phyloP scores from a whole-genome alignment of 2,113 vertebrate species.

The Hiodon tergisus region DNA sequence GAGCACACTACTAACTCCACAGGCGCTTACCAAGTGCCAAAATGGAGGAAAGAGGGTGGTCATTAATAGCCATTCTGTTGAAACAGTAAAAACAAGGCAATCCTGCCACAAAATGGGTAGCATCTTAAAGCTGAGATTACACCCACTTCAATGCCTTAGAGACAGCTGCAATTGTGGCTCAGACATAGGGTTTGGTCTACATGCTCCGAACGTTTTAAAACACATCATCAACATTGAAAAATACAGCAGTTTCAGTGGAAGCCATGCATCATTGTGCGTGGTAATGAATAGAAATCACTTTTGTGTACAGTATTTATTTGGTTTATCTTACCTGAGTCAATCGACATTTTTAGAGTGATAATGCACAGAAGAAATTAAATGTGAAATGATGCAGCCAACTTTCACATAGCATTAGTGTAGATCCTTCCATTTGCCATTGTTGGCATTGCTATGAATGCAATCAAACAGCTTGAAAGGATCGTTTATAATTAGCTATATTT shows the following conservation, averaged over 20 bases:
- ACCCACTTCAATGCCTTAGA: constrained; percentile 72
- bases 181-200: constrained; percentile 43
- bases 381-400: too few species aligned
- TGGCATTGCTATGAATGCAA: not conserved
- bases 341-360: not conserved
- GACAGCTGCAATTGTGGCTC: constrained; percentile 46
- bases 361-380: not conserved
- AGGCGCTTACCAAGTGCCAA: constrained; percentile 30
- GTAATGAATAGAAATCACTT: not conserved
- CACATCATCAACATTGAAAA: constrained; percentile 36
- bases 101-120: constrained; percentile 84
- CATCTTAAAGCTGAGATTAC: constrained; percentile 93
- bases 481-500: not conserved
- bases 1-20: constrained; percentile 71
- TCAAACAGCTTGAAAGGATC: not conserved
- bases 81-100: constrained; percentile 67
- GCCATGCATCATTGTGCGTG: not conserved
- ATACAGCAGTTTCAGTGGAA: not conserved
- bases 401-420: not conserved
- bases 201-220: constrained; percentile 51
- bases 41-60: constrained; percentile 73
- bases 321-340: not conserved
- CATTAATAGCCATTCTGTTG: constrained; percentile 89
- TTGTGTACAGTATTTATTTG: not conserved
- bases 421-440: not conserved